phyloP scores from a whole-genome alignment of 1,140 invertebrate genomes.

The Pogonomyrmex barbatus region DNA sequence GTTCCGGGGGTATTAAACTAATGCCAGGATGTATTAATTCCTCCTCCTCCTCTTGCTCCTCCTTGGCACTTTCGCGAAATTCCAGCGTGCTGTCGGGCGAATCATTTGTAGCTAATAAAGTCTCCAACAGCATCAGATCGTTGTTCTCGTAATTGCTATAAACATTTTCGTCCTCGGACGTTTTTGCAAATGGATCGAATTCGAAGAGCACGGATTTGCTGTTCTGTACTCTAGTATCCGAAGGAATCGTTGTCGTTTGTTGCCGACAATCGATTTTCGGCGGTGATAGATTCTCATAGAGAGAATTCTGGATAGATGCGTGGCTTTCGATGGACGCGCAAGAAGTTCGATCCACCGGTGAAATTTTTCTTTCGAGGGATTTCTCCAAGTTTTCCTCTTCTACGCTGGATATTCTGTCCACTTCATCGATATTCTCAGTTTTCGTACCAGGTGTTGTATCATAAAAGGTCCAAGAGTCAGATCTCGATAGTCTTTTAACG shows the following conservation, averaged over 20 bases:
- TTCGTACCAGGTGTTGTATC: constrained; percentile 78
- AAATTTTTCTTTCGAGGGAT: constrained; percentile 70
- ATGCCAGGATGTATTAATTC: constrained; percentile 55
- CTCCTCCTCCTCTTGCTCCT: constrained; percentile 77
- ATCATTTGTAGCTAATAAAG: constrained; percentile 79
- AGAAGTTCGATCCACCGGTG: constrained; percentile 68
- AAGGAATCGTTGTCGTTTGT: background rate
- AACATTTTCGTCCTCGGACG: constrained; percentile 65
- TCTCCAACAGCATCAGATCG: constrained; percentile 79
- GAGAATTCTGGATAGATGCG: constrained; percentile 79
- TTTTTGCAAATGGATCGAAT: constrained; percentile 79
- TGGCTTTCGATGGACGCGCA: constrained; percentile 74
- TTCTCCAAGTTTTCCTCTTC: constrained; percentile 71
- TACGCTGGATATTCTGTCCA: constrained; percentile 78
- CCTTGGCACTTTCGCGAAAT: constrained; percentile 73
- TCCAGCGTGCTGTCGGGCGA: constrained; percentile 77
- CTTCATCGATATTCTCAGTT: constrained; percentile 66
- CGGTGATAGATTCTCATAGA: constrained; percentile 81
- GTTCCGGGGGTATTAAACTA: constrained; percentile 81
- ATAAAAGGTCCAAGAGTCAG: constrained; percentile 88
- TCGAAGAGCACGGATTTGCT: constrained; percentile 81
- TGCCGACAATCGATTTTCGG: constrained; percentile 46
- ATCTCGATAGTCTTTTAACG: constrained; percentile 81
- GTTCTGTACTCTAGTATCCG: constrained; percentile 59
- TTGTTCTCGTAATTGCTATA: constrained; percentile 81